phyloP scores from a whole-genome alignment of 2,797 vertebrate genomes.

The Heteromormyrus szaboi region DNA sequence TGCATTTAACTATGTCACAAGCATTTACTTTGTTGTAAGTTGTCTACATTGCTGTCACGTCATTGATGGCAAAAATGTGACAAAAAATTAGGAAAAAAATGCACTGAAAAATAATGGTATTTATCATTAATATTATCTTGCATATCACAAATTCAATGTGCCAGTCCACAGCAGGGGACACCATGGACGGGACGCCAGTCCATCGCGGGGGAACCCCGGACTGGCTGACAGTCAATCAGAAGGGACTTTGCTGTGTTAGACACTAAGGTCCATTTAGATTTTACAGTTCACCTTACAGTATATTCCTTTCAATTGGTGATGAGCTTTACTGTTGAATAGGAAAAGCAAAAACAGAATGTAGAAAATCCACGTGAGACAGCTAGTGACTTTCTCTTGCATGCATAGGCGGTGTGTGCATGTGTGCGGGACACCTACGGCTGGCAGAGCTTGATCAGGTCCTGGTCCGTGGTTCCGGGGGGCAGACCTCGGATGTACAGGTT shows the following conservation, averaged over 20 bases:
- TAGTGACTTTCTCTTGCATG: neutral
- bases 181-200: no score
- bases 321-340: neutral
- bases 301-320: neutral
- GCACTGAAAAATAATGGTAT: neutral
- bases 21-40: neutral
- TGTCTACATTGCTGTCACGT: neutral
- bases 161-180: neutral
- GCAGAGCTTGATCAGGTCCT: slow-evolving; percentile 99
- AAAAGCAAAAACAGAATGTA: neutral
- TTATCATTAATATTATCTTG: neutral
- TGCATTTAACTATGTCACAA: neutral
- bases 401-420: neutral
- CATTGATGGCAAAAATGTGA: neutral
- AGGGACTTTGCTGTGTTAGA: neutral
- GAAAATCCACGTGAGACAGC: neutral
- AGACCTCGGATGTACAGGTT: slow-evolving; percentile 99
- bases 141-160: neutral
- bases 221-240: neutral
- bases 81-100: neutral
- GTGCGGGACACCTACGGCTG: slow-evolving; percentile 81
- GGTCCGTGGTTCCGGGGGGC: slow-evolving; percentile 94
- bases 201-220: neutral
- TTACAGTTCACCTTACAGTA: neutral
- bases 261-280: neutral